Evolutionary conservation across 2,113 vertebrate species (phyloP).

Genomic region (Periophthalmodon schlosseri): DNA sequence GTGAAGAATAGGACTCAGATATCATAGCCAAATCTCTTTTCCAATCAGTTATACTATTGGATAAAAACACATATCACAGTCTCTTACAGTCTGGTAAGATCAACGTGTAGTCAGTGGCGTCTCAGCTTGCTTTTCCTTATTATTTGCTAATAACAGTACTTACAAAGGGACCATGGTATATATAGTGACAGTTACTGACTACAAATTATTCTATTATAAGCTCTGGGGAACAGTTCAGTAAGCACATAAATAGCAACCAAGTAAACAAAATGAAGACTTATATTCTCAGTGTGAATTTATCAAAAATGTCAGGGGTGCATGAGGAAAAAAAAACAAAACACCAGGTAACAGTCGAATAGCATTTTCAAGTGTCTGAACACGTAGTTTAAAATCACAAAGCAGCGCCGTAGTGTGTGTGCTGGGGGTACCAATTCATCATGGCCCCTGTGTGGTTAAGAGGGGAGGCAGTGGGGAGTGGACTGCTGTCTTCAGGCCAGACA

Average conservation of each 20-base stretch:
- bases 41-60: not conserved
- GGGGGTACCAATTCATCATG: not conserved
- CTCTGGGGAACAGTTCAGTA: not conserved
- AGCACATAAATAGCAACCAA: not conserved
- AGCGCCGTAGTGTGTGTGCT: not conserved
- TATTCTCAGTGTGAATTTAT: not conserved
- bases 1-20: too few species aligned
- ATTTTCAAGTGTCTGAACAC: not conserved
- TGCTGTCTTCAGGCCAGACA: constrained; percentile 35
- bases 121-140: not conserved
- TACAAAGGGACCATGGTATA: not conserved
- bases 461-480: not conserved
- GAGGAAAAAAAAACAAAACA: not conserved
- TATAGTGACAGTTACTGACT: constrained; percentile 1
- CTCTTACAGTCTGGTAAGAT: constrained; percentile 29
- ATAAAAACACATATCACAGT: not conserved
- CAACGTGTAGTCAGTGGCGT: constrained; percentile 3
- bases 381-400: not conserved
- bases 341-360: not conserved
- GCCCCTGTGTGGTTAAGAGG: constrained; percentile 12
- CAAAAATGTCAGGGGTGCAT: not conserved
- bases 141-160: constrained; percentile 28
- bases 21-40: not conserved
- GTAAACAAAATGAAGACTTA: not conserved
- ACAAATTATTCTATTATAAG: constrained; percentile 2